Conservation (phyloP, 2,797 vertebrate genomes). For the Pristis pectinata region DNA sequence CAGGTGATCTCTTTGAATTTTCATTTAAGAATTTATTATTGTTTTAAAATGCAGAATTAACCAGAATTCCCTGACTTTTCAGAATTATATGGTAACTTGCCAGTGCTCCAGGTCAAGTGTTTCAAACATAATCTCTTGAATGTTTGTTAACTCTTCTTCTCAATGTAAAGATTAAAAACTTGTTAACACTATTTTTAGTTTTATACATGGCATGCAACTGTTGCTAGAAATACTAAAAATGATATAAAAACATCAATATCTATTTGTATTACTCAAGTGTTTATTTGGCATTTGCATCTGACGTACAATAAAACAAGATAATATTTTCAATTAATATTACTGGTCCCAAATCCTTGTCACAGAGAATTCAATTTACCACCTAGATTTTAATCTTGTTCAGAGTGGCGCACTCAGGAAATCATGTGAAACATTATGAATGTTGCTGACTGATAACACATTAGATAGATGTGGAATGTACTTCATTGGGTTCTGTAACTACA, state of each 20-base stretch:
- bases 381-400: neutral
- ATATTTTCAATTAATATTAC: neutral
- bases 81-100: neutral
- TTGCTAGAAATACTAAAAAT: neutral
- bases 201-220: neutral
- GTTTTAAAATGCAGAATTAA: neutral
- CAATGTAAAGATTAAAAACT: neutral
- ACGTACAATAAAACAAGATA: neutral
- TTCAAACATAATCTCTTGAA: neutral
- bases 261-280: neutral
- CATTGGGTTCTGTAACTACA: neutral
- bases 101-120: neutral
- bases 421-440: neutral
- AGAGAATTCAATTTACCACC: slow-evolving; percentile 10
- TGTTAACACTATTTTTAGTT: neutral
- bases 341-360: neutral
- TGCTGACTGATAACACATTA: neutral
- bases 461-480: neutral
- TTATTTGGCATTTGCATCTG: neutral
- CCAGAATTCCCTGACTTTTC: neutral
- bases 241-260: neutral
- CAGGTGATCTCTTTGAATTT: neutral
- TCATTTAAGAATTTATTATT: neutral
- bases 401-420: neutral
- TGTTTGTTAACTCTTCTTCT: neutral